A percentile compares a stretch with the other conserved stretches of the same genome.
These are phyloP conservation scores for Umimayanthus kanabou DNA, from an alignment of 92 coral and sea anemone species.

Conservation along the genomic window DNA sequence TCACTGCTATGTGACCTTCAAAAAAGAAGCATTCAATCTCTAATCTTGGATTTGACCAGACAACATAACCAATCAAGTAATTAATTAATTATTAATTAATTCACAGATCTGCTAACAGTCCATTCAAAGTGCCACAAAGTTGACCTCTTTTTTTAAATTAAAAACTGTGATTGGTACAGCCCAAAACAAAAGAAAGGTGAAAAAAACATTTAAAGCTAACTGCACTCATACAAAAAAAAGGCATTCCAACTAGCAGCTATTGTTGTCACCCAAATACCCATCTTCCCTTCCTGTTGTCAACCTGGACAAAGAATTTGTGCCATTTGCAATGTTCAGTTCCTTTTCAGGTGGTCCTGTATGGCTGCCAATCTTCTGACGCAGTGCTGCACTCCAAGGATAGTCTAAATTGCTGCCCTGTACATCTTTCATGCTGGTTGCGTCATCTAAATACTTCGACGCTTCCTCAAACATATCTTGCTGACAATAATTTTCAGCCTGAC, in stretches of 20 bases:
- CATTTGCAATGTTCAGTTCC: not conserved
- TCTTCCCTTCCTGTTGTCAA: constrained; percentile 8
- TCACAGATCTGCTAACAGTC: no score
- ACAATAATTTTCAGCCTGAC: constrained; percentile 62
- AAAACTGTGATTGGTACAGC: no score
- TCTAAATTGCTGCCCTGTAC: not conserved
- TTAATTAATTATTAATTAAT: no score
- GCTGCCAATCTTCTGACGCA: constrained; percentile 6
- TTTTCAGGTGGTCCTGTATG: not conserved
- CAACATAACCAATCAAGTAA: no score
- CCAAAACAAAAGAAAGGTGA: no score
- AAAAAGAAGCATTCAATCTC: no score
- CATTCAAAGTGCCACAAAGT: no score
- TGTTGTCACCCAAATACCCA: constrained; percentile 33
- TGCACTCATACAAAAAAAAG: not conserved
- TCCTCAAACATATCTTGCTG: constrained; percentile 52
- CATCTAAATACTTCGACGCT: constrained; percentile 59
- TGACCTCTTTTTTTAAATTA: no score
- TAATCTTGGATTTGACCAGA: no score
- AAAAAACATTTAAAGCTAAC: no score
- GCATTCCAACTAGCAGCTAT: constrained; percentile 2
- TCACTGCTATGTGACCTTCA: no score
- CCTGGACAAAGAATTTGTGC: not conserved
- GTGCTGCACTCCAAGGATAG: not conserved
- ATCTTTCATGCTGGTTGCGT: constrained; percentile 58